Evolutionary conservation across 2,113 vertebrate genomes (phyloP).

Genomic region (Phalacrocorax brasilianus): DNA sequence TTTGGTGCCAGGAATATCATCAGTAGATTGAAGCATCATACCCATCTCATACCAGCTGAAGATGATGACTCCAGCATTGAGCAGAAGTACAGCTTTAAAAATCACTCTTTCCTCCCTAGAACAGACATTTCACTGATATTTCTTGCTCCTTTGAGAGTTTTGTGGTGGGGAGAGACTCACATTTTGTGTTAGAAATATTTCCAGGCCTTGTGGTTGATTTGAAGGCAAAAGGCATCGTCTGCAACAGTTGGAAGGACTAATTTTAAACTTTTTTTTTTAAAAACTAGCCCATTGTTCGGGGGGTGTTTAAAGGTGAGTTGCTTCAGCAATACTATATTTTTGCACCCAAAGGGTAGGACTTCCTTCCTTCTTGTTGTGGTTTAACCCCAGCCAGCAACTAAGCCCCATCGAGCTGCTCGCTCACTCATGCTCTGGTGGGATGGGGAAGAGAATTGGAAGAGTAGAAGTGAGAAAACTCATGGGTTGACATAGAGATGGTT

Average conservation of each 20-base stretch:
- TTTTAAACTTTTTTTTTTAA: neutral
- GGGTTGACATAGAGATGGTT: no score
- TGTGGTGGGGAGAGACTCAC: neutral
- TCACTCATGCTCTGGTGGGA: no score
- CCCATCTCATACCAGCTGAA: rapidly evolving
- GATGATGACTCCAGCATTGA: neutral
- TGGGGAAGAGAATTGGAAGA: no score
- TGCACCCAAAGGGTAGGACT: neutral
- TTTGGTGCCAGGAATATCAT: neutral
- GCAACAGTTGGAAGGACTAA: neutral
- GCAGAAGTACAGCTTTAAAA: neutral
- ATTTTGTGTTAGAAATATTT: neutral
- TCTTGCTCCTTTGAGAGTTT: neutral
- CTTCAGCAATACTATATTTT: neutral
- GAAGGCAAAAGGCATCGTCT: neutral
- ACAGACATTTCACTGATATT: neutral
- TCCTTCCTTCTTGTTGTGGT: neutral
- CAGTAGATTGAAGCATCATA: neutral
- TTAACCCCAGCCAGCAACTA: no score
- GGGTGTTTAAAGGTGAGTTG: neutral
- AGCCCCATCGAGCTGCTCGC: no score
- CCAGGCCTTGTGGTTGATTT: neutral
- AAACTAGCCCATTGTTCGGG: neutral
- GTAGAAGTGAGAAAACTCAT: no score
- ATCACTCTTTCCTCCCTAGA: neutral